phyloP scores from a whole-genome alignment of 2,113 vertebrate species.

The Montifringilla adamsi region DNA sequence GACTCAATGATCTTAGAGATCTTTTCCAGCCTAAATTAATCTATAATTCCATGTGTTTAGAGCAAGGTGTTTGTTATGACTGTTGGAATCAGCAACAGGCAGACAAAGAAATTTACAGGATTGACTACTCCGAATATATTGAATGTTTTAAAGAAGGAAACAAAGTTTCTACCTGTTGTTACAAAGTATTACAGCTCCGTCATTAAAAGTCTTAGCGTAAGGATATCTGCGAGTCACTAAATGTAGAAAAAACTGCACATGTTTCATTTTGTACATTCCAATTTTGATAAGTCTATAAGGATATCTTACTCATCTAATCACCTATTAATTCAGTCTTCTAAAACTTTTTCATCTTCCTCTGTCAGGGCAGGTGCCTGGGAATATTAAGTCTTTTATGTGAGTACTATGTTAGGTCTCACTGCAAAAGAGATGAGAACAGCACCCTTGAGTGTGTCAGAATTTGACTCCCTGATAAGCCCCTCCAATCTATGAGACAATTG shows the following conservation, averaged over 20 bases:
- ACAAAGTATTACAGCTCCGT: background rate
- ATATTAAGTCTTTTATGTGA: background rate
- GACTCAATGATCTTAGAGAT: background rate
- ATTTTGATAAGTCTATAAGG: background rate
- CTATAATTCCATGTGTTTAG: background rate
- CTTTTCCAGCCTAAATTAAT: background rate
- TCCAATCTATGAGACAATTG: slow-evolving; percentile 19
- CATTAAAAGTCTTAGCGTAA: background rate
- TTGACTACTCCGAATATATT: background rate
- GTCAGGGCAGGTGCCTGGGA: background rate
- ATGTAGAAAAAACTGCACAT: background rate
- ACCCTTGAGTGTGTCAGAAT: background rate
- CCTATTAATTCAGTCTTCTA: background rate
- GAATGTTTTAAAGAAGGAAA: background rate
- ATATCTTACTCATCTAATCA: background rate
- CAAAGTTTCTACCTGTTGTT: background rate
- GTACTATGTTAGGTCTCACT: background rate
- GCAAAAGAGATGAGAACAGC: background rate
- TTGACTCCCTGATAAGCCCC: background rate
- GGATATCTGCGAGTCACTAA: background rate
- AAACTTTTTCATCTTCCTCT: background rate
- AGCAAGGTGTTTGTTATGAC: background rate
- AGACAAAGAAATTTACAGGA: background rate
- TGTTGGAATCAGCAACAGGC: background rate
- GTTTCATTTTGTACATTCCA: background rate